These are phyloP conservation scores for Lacerta agilis DNA, from an alignment of 2,797 vertebrate genomes.

Conservation along the genomic window DNA sequence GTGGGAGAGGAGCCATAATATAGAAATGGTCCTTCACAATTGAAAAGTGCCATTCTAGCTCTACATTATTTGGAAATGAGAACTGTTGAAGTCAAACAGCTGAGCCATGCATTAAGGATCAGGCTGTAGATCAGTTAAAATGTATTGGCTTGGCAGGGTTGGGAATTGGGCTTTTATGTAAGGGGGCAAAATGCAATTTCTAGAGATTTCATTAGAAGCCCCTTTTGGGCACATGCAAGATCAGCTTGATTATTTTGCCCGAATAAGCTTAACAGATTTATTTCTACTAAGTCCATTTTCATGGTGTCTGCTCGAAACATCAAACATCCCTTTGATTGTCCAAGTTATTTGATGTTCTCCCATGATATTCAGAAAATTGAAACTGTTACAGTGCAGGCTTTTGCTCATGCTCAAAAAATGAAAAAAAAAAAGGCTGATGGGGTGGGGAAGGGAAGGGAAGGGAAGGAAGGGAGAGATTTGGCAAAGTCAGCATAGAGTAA, in stretches of 20 bases:
- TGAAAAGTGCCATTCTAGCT: not conserved
- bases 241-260: not conserved
- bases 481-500: not conserved
- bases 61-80: not conserved
- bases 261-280: not conserved
- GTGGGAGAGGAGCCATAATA: not conserved
- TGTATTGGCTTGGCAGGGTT: not conserved
- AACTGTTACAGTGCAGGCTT: slow-evolving; percentile 6
- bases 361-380: slow-evolving; percentile 10
- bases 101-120: not conserved
- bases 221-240: slow-evolving; percentile 37
- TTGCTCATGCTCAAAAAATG: slow-evolving; percentile 40
- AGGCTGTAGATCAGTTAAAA: not conserved
- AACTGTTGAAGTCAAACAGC: not conserved
- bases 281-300: not conserved
- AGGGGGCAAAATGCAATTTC: not conserved
- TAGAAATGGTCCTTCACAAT: not conserved
- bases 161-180: not conserved
- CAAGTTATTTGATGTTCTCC: not conserved
- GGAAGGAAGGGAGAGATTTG: slow-evolving; percentile 30
- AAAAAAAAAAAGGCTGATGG: slow-evolving; percentile 24
- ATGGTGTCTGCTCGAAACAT: slow-evolving; percentile 4
- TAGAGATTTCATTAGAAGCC: slow-evolving; percentile 30
- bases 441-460: too few species aligned
- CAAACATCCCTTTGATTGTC: slow-evolving; percentile 9